These are phyloP conservation scores for Rhabdomys dilectus DNA, from an alignment of 2,113 vertebrate species.

Conservation along the genomic window DNA sequence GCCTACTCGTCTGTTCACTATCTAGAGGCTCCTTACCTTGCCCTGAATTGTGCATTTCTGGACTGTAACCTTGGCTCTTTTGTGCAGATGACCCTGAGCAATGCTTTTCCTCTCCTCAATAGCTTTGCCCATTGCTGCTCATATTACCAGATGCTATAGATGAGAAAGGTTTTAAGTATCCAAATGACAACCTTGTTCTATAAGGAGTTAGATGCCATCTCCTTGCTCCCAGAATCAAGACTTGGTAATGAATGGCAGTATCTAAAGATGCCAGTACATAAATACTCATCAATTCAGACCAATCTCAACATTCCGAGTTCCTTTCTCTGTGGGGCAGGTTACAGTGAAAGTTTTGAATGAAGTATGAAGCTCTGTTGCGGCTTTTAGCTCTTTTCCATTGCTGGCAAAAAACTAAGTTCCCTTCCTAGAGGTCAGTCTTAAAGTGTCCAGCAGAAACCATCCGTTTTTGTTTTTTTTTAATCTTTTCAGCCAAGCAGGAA, in stretches of 20 bases:
- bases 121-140: neutral
- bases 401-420: neutral
- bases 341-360: neutral
- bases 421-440: neutral
- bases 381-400: neutral
- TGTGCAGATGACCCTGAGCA: neutral
- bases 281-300: neutral
- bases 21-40: neutral
- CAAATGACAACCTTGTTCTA: conserved; percentile 1
- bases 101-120: neutral
- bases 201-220: neutral
- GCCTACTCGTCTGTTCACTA: neutral
- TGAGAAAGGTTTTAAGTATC: neutral
- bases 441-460: neutral
- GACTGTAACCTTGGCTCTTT: neutral
- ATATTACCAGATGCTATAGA: neutral
- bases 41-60: neutral
- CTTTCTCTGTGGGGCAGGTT: neutral
- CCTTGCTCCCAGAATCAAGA: conserved; percentile 37
- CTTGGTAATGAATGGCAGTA: neutral
- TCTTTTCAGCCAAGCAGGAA: conserved; percentile 19
- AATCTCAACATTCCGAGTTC: neutral
- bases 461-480: neutral
- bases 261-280: conserved; percentile 23
- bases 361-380: neutral